Base-by-base conservation (phyloP, 2,888 invertebrate genomes). In the Coleophora deauratella region DNA sequence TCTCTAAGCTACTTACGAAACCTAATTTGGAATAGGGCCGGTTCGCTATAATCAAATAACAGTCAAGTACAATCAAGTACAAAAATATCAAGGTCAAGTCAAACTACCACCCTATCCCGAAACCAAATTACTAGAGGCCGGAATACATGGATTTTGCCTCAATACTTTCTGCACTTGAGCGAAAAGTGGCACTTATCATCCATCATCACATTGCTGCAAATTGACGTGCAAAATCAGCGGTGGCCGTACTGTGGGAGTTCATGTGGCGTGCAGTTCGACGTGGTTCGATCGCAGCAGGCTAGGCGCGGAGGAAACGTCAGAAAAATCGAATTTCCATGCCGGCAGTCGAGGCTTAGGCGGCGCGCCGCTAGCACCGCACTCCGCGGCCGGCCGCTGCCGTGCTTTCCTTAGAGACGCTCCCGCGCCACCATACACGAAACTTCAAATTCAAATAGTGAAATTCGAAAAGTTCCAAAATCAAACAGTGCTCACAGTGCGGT, bases 261-360 rank as follows among this genome's bases (percentile, higher is more conserved):
- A 69, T 64, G 67, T 77, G 69, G 74, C 80, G 78, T 84, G 80
- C 79, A 80, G 70, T 85, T 84, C 84, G 82, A 82, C 82, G 79
- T 78, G 77, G 71, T 85, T 84, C 84, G 84, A 84, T 85, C 84
- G 84, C 67, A 68, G 73, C 54, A 64, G 66, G 66, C 70, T 74
- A 84, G 84, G 84, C 78, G 84, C 80, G 84, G 84, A 81, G 82
- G 80, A 84, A 81, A 82, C 77, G 82, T 81, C 81, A 81, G 80
- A 78, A 82, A 84, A 84, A 85, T 84, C 84, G 84, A 84, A 84
- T 81, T 82, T 80, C 75, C 80, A 79, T 75, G 79, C 67, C 80
- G 81, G 72, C 85, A 85, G 85, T 84, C 79, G 81, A 68, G 71
- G 70, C 61, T 68, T 66, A 76, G 81, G 79, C 80, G 84, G 81